These are phyloP conservation scores for Vesta saturnalis DNA, from an alignment of 2,888 invertebrate genomes.

Conservation along the genomic window DNA sequence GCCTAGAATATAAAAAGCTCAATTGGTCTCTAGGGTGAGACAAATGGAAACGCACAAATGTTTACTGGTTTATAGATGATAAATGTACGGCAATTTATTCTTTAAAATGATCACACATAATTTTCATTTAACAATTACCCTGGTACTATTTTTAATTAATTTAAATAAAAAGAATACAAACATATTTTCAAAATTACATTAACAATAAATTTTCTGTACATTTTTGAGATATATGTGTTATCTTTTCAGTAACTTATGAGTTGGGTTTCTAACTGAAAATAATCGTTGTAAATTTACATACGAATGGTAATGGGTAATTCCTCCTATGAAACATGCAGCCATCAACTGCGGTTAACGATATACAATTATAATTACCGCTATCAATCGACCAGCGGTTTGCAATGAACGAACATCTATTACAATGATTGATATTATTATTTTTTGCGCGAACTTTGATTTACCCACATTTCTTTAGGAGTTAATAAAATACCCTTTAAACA, in stretches of 20 bases:
- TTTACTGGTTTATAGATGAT: conserved; percentile 24
- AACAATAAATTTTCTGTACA: neutral
- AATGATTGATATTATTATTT: conserved; percentile 59
- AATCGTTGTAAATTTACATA: conserved; percentile 25
- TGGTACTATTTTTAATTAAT: neutral
- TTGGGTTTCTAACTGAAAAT: conserved; percentile 21
- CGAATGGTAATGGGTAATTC: conserved; percentile 24
- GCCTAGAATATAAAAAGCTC: conserved; percentile 15
- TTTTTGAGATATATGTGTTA: conserved; percentile 3
- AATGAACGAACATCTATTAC: conserved; percentile 58
- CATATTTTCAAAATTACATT: conserved; percentile 5
- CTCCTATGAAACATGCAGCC: conserved; percentile 35
- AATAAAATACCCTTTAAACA: conserved; percentile 52
- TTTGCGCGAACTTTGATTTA: conserved; percentile 50
- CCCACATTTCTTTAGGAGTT: conserved; percentile 53
- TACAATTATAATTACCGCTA: conserved; percentile 59
- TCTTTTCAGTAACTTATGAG: conserved; percentile 18
- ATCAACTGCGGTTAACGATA: conserved; percentile 54
- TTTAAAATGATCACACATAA: conserved; percentile 16
- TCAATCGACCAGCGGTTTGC: conserved; percentile 53
- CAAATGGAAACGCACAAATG: conserved; percentile 34
- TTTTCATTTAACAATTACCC: conserved; percentile 29
- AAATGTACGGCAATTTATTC: conserved; percentile 7
- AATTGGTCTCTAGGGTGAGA: conserved; percentile 32
- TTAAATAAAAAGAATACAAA: neutral